These are phyloP conservation scores for Hydrocynus forskahlii DNA, from an alignment of 2,797 vertebrate species.

Conservation along the genomic window DNA sequence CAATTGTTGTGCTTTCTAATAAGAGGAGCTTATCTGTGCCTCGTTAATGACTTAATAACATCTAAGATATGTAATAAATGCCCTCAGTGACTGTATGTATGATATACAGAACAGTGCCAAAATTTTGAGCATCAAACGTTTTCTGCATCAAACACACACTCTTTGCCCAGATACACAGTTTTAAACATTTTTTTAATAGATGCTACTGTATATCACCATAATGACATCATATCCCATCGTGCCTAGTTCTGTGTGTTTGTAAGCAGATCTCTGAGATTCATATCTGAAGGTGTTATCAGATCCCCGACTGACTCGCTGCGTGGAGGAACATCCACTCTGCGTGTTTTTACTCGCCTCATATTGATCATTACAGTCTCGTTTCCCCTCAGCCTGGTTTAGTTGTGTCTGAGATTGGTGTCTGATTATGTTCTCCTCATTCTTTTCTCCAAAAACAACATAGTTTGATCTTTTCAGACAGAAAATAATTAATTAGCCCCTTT, in stretches of 20 bases:
- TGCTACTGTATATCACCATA: background rate
- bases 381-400: constrained; percentile 1
- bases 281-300: constrained; percentile 19
- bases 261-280: constrained; percentile 11
- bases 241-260: background rate
- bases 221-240: background rate
- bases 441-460: constrained; percentile 5
- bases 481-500: constrained; percentile 21
- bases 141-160: too few relatives aligned
- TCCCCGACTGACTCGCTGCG: background rate
- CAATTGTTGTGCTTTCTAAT: too few relatives aligned
- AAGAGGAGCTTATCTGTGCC: too few relatives aligned
- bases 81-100: too few relatives aligned
- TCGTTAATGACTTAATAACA: too few relatives aligned
- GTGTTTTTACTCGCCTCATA: constrained; percentile 10
- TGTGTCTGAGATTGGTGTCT: background rate
- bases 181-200: too few relatives aligned
- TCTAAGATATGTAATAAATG: too few relatives aligned
- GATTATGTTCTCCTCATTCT: constrained; percentile 11
- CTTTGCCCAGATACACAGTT: too few relatives aligned
- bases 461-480: constrained; percentile 27
- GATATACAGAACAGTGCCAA: too few relatives aligned
- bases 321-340: background rate
- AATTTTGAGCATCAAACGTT: too few relatives aligned
- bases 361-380: constrained; percentile 20